Percentiles rank a stretch among this genome's conserved stretches.
phyloP scores from a whole-genome alignment of 2,888 invertebrate species.

The Megamerina dolium region DNA sequence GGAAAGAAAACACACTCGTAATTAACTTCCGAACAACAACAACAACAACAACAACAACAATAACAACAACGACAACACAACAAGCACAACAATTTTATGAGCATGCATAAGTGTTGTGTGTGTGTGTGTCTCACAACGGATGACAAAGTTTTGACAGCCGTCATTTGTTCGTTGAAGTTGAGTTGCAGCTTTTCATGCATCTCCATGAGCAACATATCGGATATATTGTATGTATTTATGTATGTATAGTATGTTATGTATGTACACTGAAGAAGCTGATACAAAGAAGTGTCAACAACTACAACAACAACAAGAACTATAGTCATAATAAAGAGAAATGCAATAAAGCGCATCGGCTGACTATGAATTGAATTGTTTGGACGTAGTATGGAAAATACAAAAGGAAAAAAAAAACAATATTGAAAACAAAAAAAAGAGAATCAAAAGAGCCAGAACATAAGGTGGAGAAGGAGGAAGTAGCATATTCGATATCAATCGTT shows the following conservation, averaged over 20 bases:
- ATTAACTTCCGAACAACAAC: slow-evolving; percentile 2
- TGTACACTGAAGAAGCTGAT: background rate
- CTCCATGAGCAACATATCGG: background rate
- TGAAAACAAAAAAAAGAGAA: no score
- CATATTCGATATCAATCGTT: no score
- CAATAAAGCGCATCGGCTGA: no score
- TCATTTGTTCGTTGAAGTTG: slow-evolving; percentile 2
- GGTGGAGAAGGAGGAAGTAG: no score
- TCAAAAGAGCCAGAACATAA: no score
- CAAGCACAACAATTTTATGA: background rate
- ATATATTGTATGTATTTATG: no score
- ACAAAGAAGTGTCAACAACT: background rate
- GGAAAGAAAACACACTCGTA: slow-evolving; percentile 1
- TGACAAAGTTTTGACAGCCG: slow-evolving; percentile 8
- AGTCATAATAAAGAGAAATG: background rate
- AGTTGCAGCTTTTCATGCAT: slow-evolving; percentile 10
- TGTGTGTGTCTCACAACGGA: background rate
- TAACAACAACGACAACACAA: background rate
- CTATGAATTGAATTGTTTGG: no score
- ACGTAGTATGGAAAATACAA: no score
- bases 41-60: background rate
- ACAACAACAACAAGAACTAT: background rate
- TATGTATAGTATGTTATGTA: background rate
- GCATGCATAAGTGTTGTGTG: background rate
- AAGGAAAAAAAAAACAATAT: no score